These are phyloP conservation scores for Pavo muticus DNA, from an alignment of 2,113 vertebrate species.

Conservation along the genomic window DNA sequence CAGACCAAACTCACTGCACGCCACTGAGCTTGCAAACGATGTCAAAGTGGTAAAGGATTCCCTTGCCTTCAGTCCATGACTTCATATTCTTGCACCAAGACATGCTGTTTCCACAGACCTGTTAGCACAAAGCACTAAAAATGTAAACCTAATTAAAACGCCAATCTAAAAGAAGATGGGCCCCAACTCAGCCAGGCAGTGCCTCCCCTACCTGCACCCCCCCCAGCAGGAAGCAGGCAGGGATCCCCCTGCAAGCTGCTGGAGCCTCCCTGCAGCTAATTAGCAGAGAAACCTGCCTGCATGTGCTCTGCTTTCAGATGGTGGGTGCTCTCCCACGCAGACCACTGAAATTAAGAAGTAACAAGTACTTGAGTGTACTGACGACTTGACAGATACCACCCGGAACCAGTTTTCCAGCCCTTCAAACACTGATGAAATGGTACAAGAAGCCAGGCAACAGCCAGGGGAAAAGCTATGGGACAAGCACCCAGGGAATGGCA, in stretches of 20 bases:
- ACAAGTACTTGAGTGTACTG: neutral
- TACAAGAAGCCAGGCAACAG: rapidly evolving
- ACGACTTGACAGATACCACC: neutral
- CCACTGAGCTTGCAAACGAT: neutral
- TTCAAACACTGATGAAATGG: rapidly evolving
- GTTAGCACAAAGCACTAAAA: neutral
- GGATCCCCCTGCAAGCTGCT: neutral
- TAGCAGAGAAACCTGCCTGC: neutral
- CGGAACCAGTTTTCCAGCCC: neutral
- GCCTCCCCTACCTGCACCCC: neutral
- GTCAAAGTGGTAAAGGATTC: neutral
- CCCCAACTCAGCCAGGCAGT: neutral
- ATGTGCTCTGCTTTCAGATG: neutral
- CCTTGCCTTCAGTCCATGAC: neutral
- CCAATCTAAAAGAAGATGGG: neutral
- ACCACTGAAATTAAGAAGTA: neutral
- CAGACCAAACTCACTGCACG: neutral
- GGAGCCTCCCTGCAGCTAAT: neutral
- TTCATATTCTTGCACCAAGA: neutral
- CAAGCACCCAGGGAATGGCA: rapidly evolving
- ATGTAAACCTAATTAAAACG: neutral
- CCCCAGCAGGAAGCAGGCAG: rapidly evolving
- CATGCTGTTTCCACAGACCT: neutral
- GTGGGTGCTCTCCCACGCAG: neutral
- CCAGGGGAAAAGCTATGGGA: neutral